A percentile compares a stretch with the other conserved stretches of the same genome.
phyloP scores from a whole-genome alignment of 1,140 invertebrate genomes.

The Asobara japonica region DNA sequence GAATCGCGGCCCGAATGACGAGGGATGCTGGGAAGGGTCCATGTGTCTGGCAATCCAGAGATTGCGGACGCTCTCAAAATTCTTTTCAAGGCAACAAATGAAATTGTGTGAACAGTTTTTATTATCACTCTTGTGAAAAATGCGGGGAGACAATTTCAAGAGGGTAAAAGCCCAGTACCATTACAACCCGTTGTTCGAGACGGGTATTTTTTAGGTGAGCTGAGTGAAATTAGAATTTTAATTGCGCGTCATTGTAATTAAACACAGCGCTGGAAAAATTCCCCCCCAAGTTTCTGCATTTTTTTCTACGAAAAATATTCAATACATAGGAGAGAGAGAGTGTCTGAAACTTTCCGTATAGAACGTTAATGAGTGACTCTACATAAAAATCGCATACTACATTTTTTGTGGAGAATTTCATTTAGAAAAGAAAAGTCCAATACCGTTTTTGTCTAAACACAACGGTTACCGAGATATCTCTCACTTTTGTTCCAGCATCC shows the following conservation, averaged over 20 bases:
- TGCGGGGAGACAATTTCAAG: not conserved
- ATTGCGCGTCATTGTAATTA: conserved; percentile 45
- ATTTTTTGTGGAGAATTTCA: too few species aligned
- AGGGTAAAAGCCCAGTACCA: conserved; percentile 8
- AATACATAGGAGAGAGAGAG: too few species aligned
- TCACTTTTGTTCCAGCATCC: too few species aligned
- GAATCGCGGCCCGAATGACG: not conserved
- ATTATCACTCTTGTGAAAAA: not conserved
- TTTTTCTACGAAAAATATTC: conserved; percentile 21
- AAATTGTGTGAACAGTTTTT: conserved; percentile 11
- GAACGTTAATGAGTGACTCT: too few species aligned
- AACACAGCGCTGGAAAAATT: conserved; percentile 11
- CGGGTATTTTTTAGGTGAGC: conserved; percentile 16
- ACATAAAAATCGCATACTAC: too few species aligned
- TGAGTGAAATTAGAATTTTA: conserved; percentile 52
- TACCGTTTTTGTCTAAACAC: too few species aligned
- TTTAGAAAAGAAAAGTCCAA: too few species aligned
- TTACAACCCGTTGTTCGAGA: conserved; percentile 1
- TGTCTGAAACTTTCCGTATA: not conserved
- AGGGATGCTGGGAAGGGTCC: not conserved
- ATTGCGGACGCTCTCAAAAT: not conserved
- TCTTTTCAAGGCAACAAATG: not conserved
- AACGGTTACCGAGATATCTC: too few species aligned
- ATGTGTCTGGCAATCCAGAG: not conserved
- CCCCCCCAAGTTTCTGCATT: not conserved